Conservation (phyloP, 2,113 vertebrate genomes). For the Limanda limanda region DNA sequence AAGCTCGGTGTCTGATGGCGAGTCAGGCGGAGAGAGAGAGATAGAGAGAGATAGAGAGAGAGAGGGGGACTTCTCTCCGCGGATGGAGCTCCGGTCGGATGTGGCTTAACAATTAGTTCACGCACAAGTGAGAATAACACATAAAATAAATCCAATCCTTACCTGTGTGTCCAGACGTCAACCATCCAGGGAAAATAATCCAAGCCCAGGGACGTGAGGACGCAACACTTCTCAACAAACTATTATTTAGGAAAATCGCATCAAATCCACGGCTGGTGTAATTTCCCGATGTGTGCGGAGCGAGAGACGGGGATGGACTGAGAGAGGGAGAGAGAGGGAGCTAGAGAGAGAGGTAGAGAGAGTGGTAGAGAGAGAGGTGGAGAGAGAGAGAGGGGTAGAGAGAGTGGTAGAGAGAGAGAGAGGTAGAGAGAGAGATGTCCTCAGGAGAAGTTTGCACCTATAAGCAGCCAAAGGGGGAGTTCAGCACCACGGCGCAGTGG, state of each 20-base stretch:
- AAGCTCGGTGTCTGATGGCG: conserved; percentile 35
- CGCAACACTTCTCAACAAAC: conserved; percentile 67
- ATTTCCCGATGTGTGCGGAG: conserved; percentile 44
- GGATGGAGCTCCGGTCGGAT: conserved; percentile 28
- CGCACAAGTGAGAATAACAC: not conserved
- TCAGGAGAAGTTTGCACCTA: conserved; percentile 67
- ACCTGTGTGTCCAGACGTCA: conserved; percentile 74
- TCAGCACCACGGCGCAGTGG: conserved; percentile 80
- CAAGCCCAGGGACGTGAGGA: conserved; percentile 42
- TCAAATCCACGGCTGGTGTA: conserved; percentile 57
- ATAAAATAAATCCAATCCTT: conserved; percentile 26
- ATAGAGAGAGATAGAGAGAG: no score
- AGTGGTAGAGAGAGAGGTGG: no score
- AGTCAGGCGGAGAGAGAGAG: no score
- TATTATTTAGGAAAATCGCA: conserved; percentile 30
- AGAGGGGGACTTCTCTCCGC: not conserved
- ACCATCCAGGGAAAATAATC: conserved; percentile 76
- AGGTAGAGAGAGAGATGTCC: conserved; percentile 31
- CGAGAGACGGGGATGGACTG: not conserved
- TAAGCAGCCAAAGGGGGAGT: conserved; percentile 34
- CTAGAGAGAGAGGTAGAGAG: not conserved
- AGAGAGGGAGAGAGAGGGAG: not conserved
- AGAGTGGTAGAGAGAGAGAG: not conserved
- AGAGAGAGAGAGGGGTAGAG: not conserved
- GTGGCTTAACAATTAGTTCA: conserved; percentile 19